These are phyloP conservation scores for Lacerta agilis DNA, from an alignment of 2,797 vertebrate genomes.

Conservation along the genomic window DNA sequence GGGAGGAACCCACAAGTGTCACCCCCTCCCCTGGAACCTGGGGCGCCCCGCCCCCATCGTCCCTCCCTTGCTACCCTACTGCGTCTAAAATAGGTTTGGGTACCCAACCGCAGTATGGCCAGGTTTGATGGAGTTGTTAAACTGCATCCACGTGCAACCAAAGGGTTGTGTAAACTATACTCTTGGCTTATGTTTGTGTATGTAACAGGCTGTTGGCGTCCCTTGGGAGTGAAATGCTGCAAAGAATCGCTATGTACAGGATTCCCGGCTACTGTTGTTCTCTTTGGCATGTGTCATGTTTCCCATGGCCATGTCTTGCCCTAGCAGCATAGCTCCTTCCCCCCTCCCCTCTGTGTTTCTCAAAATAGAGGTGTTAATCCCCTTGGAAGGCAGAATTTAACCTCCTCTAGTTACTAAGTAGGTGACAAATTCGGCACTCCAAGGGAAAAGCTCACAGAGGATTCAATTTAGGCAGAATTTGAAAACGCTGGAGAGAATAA, in stretches of 20 bases:
- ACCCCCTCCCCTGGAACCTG: no score
- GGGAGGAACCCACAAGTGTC: no score
- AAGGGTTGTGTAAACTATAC: background rate
- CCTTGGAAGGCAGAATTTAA: slow-evolving; percentile 12
- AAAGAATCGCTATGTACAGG: background rate
- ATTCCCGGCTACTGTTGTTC: background rate
- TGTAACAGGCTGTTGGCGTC: background rate
- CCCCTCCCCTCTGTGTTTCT: background rate
- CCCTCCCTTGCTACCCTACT: no score
- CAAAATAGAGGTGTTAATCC: slow-evolving; percentile 50
- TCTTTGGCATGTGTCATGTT: background rate
- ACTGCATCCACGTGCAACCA: background rate
- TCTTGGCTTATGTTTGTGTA: background rate
- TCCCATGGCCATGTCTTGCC: slow-evolving; percentile 22
- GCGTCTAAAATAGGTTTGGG: background rate
- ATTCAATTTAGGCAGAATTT: slow-evolving; percentile 37
- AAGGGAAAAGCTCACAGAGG: slow-evolving; percentile 29
- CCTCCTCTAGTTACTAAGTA: slow-evolving; percentile 54
- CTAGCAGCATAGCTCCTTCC: slow-evolving; percentile 41
- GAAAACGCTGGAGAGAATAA: background rate
- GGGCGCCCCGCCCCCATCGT: no score
- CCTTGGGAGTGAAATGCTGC: background rate
- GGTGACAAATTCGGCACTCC: slow-evolving; percentile 6
- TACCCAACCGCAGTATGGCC: background rate
- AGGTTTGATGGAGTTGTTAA: background rate